phyloP scores from a whole-genome alignment of 2,797 vertebrate species.

The Antrozous pallidus region DNA sequence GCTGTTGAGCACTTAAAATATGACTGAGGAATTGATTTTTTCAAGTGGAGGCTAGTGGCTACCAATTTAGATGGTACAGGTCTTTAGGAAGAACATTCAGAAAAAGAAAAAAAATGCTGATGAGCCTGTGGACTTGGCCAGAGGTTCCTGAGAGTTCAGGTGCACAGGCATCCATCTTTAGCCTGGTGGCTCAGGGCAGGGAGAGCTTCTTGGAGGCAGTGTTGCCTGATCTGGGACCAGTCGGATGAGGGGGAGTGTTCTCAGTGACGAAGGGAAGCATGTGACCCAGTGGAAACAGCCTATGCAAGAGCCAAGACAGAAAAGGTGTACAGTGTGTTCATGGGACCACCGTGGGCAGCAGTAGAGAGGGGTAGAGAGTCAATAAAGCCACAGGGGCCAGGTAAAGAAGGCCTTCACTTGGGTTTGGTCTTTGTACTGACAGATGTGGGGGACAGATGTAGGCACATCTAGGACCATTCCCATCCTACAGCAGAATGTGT shows the following conservation, averaged over 20 bases:
- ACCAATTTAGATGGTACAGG: background rate
- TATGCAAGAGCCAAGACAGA: background rate
- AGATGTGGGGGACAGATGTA: too few relatives aligned
- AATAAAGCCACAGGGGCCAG: too few relatives aligned
- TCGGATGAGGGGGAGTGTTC: background rate
- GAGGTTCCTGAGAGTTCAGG: background rate
- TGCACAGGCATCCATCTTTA: background rate
- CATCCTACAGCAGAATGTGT: background rate
- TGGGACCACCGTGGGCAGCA: too few relatives aligned
- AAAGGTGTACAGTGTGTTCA: fast-evolving
- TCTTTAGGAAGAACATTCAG: background rate
- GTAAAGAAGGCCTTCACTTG: background rate
- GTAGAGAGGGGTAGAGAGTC: background rate
- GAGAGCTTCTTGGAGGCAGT: background rate
- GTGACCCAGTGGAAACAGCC: background rate
- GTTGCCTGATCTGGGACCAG: background rate
- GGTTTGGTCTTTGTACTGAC: background rate
- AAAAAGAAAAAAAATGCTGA: background rate
- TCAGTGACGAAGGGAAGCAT: background rate
- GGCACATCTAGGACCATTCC: background rate
- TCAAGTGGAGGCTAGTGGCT: background rate
- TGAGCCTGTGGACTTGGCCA: background rate
- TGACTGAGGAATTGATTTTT: background rate
- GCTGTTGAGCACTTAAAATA: background rate
- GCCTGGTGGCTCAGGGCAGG: background rate